These are phyloP conservation scores for Hippotragus niger DNA, from an alignment of 2,113 vertebrate genomes.

Conservation along the genomic window DNA sequence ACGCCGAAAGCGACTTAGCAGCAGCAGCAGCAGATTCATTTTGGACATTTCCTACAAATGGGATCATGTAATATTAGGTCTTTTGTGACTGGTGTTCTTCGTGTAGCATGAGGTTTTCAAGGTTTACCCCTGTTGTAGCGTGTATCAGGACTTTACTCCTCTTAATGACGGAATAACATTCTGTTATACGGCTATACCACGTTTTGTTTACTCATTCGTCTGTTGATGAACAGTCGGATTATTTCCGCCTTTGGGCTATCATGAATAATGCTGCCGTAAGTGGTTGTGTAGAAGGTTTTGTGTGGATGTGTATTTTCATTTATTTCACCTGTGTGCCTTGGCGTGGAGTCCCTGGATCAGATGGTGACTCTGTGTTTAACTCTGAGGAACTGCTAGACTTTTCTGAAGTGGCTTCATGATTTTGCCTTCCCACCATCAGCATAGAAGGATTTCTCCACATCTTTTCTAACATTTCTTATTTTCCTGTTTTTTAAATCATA, in stretches of 20 bases:
- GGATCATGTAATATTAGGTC: neutral
- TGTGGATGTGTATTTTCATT: neutral
- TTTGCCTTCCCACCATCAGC: neutral
- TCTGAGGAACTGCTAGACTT: neutral
- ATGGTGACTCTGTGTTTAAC: neutral
- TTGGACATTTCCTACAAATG: neutral
- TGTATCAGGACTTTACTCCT: neutral
- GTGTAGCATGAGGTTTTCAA: neutral
- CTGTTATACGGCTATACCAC: neutral
- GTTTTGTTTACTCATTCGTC: neutral
- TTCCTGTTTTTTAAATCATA: neutral
- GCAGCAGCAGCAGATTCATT: neutral
- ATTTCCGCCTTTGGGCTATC: neutral
- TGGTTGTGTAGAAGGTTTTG: neutral
- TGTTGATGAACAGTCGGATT: neutral
- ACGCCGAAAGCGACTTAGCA: too few relatives aligned
- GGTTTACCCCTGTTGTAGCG: neutral
- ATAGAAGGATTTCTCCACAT: neutral
- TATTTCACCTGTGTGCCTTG: neutral
- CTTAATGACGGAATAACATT: neutral
- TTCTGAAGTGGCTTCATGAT: neutral
- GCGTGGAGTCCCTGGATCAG: neutral
- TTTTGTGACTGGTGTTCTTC: neutral
- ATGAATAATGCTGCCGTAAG: neutral
- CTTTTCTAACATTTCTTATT: neutral